Base-by-base conservation (phyloP, 1,140 invertebrate species). In the Diabrotica undecimpunctata region DNA sequence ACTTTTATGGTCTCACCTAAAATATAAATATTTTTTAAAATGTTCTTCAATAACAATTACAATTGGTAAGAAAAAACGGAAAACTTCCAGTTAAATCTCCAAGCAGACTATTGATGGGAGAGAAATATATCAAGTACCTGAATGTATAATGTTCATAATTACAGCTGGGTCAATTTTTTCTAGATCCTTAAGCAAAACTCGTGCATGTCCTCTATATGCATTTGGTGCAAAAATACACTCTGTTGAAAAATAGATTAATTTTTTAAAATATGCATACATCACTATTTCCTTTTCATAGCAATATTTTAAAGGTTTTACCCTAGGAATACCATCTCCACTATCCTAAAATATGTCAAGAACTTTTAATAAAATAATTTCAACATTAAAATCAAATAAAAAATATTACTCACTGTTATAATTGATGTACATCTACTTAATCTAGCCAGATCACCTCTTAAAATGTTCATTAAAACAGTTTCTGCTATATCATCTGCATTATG, bases 401-500 rank as follows among this genome's bases (percentile, higher is more conserved):
- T 54, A 61, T 37, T 61, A 66, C 64, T 85, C 84, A 93, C 92
- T 9, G 95, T 97, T 13, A 88, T 86, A 61, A 96, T 91, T 61
- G 91, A 87, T 53, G 94, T 97, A 79, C 96, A 98, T 68, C 97
- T 84, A 68, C 92, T 88, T 51, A 99, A 81, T 70, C 97, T 84
- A 6, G 96, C 95, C 67, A 98, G 91, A 80, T 99, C 98, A 8
- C 98, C 98, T 75, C 98, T 83, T 36, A 99, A 81, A 54, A 99
- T 88, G 85, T 99, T 99, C 96, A 99, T 99, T 11, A 99, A 78
- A 9, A 99, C 92, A 11, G 98, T 99, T 82, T 99, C 98, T 6
- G 98, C 98, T 67, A 99, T 94, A 80, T 99, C 98, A 84, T 99
- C 98, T 46, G 97, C 98, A 89, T 99, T 99, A 78, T 99, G 98